Conservation (phyloP, 2,888 invertebrate species). For the Archips crataeganus region DNA sequence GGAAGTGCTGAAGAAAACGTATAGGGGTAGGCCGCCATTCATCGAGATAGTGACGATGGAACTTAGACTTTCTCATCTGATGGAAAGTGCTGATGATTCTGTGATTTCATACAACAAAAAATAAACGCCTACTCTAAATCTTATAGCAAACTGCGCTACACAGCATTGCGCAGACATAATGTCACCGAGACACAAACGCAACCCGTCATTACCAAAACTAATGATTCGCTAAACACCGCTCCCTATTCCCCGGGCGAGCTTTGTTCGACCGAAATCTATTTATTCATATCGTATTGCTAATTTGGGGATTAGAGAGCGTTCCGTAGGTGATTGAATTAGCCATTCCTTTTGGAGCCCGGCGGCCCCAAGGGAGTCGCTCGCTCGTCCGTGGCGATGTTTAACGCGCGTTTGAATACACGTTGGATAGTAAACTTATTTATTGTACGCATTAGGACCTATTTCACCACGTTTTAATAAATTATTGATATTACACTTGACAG, state of each 20-base stretch:
- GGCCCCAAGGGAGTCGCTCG: slow-evolving; percentile 61
- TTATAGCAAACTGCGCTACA: slow-evolving; percentile 16
- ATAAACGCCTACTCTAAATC: slow-evolving; percentile 20
- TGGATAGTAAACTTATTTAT: not conserved
- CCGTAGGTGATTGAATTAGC: slow-evolving; percentile 83
- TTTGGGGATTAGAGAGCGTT: slow-evolving; percentile 81
- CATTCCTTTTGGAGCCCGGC: slow-evolving; percentile 77
- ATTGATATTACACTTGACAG: no score
- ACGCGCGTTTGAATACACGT: slow-evolving; percentile 25
- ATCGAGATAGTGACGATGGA: no score
- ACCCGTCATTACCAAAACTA: slow-evolving; percentile 75
- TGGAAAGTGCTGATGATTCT: no score
- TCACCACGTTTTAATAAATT: no score
- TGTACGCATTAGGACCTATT: no score
- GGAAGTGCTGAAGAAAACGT: no score
- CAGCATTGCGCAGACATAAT: slow-evolving; percentile 23
- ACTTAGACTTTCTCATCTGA: no score
- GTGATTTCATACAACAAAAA: not conserved
- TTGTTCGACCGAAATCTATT: slow-evolving; percentile 80
- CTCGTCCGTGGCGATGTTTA: slow-evolving; percentile 9
- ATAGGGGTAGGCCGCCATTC: no score
- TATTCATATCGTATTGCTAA: slow-evolving; percentile 86
- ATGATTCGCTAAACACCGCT: slow-evolving; percentile 70
- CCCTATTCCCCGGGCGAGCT: slow-evolving; percentile 72
- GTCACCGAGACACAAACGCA: slow-evolving; percentile 52